Evolutionary conservation across 2,888 invertebrate species (phyloP), one percentile per base, ranked within the genome.

Genomic region (Chloroclystis v-ata): DNA sequence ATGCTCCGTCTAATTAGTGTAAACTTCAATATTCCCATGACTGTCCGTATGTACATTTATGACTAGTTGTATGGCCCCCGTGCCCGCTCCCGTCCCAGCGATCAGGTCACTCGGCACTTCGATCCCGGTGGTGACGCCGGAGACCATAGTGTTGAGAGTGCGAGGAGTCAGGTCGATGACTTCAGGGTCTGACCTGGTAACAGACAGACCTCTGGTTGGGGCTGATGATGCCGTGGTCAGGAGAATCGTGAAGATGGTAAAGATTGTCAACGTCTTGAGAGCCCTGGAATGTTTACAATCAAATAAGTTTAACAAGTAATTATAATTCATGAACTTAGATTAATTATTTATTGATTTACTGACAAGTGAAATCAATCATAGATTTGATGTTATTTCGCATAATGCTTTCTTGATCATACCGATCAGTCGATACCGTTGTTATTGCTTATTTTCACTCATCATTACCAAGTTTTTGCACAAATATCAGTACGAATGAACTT

Each of bases 21-120:
- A 77, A 33, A 87, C 80, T 60, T 84, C 82, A 20, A 86, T 83
- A 49, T 85, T 86, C 0, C 86, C 87, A 8, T 74, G 67, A 33
- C 79, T 83, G 54, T 86, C 86, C 0, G 87, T 86, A 24, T 77
- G 79, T 3, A 86, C 74, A 45, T 86, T 86, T 14, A 87, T 65
- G 10, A 86, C 86, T 1, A 87, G 59, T 37, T 87, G 87, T 39
- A 86, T 60, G 1, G 83, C 73, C 0, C 84, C 85, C 0, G 68
- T 68, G 2, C 79, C 80, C 0, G 60, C 59, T 0, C 76, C 81
- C 0, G 69, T 71, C 1, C 80, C 78, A 0, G 79, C 76, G 14
- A 81, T 67, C 1, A 81, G 67, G 24, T 77, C 78, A 12, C 55
- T 67, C 0, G 87, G 87, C 4, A 86, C 63, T 46, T 86, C 87